These are phyloP conservation scores for Melanostigma gelatinosum DNA, from an alignment of 2,113 vertebrate species.

Conservation along the genomic window DNA sequence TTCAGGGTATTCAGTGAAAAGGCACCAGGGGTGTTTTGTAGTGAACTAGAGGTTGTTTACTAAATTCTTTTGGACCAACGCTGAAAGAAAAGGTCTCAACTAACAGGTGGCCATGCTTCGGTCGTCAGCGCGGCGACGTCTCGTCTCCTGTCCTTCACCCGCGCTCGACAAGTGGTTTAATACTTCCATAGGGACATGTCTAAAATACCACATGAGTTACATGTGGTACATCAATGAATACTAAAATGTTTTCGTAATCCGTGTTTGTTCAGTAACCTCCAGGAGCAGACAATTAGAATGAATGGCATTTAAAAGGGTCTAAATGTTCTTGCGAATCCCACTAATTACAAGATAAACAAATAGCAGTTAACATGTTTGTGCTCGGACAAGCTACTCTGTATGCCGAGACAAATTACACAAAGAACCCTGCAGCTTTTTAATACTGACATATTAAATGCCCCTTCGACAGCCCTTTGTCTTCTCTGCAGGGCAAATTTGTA, in stretches of 20 bases:
- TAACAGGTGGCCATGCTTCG: slow-evolving; percentile 18
- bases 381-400: slow-evolving; percentile 29
- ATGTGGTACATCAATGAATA: background rate
- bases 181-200: background rate
- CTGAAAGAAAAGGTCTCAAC: slow-evolving; percentile 18
- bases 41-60: slow-evolving; percentile 45
- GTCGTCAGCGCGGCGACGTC: background rate
- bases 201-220: background rate
- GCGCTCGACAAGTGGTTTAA: background rate
- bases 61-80: slow-evolving; percentile 25
- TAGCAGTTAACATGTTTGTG: background rate
- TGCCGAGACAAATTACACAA: slow-evolving; percentile 9
- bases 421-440: background rate
- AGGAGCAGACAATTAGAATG: background rate
- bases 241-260: background rate
- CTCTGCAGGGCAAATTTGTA: slow-evolving; percentile 13
- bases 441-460: slow-evolving; percentile 2
- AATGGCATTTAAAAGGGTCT: slow-evolving; percentile 5
- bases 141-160: slow-evolving; percentile 8
- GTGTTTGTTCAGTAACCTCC: background rate
- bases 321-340: background rate
- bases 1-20: slow-evolving; percentile 40
- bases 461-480: slow-evolving; percentile 2
- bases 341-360: background rate
- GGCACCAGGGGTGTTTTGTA: slow-evolving; percentile 18